Percentiles rank a stretch among this genome's conserved stretches.
Conservation (phyloP, 1,140 invertebrate genomes). For the Saccostrea cuccullata region DNA sequence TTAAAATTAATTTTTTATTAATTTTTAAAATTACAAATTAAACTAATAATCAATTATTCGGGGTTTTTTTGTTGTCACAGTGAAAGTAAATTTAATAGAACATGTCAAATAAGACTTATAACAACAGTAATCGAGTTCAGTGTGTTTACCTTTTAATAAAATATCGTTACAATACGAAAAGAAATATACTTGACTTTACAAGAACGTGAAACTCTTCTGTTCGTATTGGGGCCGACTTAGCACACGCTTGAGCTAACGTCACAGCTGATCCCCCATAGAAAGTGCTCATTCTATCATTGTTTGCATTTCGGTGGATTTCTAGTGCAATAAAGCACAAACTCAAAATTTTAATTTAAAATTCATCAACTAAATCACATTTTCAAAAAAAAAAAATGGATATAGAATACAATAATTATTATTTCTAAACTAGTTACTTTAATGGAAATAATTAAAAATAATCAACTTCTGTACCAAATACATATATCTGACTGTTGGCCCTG, state of each 20-base stretch:
- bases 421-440: too few relatives aligned
- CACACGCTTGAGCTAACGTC: background rate
- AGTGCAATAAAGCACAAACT: background rate
- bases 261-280: background rate
- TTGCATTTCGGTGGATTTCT: background rate
- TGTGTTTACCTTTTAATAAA: too few relatives aligned
- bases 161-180: background rate
- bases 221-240: background rate
- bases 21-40: too few relatives aligned
- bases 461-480: background rate
- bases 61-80: too few relatives aligned
- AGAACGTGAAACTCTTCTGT: conserved; percentile 32
- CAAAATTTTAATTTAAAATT: background rate
- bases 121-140: too few relatives aligned
- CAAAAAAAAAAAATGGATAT: background rate
- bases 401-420: too few relatives aligned
- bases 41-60: too few relatives aligned
- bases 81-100: too few relatives aligned
- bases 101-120: too few relatives aligned
- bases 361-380: background rate
- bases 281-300: background rate
- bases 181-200: background rate
- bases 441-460: conserved; percentile 6
- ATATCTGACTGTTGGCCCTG: background rate
- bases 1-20: too few relatives aligned